Evolutionary conservation across 2,113 vertebrate species (phyloP).

Genomic region (Pollimyrus isidori): DNA sequence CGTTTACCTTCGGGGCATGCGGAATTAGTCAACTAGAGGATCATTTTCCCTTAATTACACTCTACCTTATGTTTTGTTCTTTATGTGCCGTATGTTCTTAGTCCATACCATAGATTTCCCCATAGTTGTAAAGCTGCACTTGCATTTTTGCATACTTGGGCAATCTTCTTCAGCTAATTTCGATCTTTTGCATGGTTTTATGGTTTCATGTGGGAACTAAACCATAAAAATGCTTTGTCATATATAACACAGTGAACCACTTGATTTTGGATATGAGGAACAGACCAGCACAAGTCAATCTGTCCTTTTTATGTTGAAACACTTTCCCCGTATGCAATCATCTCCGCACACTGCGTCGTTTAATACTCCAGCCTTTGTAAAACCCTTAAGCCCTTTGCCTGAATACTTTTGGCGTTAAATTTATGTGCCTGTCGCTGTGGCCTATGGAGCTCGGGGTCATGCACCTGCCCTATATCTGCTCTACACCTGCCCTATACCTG

Average conservation of each 20-base stretch:
- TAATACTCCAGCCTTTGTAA: neutral
- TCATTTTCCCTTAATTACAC: neutral
- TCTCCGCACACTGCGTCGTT: neutral
- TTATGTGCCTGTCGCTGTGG: neutral
- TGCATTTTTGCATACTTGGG: neutral
- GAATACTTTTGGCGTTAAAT: neutral
- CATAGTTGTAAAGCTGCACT: neutral
- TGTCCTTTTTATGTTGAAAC: neutral
- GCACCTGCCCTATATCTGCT: no score
- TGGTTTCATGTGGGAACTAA: neutral
- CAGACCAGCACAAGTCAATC: neutral
- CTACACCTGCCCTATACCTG: no score
- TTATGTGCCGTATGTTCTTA: no score
- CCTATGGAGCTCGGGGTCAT: neutral
- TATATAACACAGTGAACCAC: neutral
- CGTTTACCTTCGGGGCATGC: neutral
- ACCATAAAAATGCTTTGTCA: neutral
- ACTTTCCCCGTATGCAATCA: neutral
- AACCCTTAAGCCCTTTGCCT: neutral
- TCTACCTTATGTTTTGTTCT: neutral
- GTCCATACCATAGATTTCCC: neutral
- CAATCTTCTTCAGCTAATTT: neutral
- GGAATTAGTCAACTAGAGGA: neutral
- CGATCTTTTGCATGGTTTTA: neutral
- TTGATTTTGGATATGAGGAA: neutral